These are phyloP conservation scores for Danaus chrysippus DNA, from an alignment of 2,888 invertebrate species.

Conservation along the genomic window DNA sequence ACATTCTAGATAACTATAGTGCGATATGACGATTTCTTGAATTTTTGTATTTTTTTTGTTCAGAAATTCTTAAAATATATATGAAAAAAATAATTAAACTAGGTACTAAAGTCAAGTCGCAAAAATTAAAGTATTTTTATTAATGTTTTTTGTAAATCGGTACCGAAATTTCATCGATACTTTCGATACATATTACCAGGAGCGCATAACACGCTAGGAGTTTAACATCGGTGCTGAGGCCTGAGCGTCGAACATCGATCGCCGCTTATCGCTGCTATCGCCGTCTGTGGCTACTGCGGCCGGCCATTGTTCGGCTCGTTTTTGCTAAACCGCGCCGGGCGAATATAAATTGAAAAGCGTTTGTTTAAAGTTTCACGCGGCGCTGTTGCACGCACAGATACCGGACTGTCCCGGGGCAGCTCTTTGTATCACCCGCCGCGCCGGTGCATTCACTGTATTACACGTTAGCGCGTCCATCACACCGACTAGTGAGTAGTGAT, in stretches of 20 bases:
- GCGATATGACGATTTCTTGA: too few species aligned
- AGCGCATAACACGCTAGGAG: constrained; percentile 48
- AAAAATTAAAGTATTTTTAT: too few species aligned
- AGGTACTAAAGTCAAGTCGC: too few species aligned
- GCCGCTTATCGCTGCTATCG: constrained; percentile 52
- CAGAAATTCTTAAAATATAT: too few species aligned
- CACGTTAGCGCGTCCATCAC: constrained; percentile 9
- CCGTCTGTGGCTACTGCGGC: constrained; percentile 35
- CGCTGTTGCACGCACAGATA: constrained; percentile 43
- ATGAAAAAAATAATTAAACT: too few species aligned
- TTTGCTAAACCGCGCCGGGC: constrained; percentile 49
- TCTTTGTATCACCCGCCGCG: constrained; percentile 30
- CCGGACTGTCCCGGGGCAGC: constrained; percentile 31
- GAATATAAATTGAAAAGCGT: constrained; percentile 59
- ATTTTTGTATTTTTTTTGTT: too few species aligned
- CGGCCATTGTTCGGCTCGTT: constrained; percentile 43
- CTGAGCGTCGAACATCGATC: constrained; percentile 52
- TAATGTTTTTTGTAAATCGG: constrained; percentile 18
- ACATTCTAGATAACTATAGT: too few species aligned
- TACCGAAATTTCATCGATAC: constrained; percentile 48
- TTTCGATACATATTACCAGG: constrained; percentile 55
- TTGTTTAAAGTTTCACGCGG: constrained; percentile 57
- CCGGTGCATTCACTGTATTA: constrained; percentile 21
- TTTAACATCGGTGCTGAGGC: constrained; percentile 37
- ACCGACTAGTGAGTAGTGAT: not conserved